phyloP scores from a whole-genome alignment of 2,113 vertebrate genomes.

The Ceuthmochares aereus region DNA sequence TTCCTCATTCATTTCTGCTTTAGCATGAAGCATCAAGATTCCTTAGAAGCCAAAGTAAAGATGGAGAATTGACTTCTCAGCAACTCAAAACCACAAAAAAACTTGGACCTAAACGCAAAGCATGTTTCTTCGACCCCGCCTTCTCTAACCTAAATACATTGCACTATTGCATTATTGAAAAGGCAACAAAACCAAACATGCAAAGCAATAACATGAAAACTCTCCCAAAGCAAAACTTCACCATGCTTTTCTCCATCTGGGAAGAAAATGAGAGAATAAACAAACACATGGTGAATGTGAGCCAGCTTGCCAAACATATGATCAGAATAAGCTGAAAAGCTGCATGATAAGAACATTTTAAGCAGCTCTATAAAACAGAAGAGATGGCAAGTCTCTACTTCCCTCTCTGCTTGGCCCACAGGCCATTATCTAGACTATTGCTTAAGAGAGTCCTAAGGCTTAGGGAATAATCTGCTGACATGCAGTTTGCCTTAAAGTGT shows the following conservation, averaged over 20 bases:
- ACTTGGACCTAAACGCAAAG: background rate
- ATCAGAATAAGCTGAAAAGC: background rate
- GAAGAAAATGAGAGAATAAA: background rate
- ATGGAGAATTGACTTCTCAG: background rate
- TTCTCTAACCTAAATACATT: background rate
- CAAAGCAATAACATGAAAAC: background rate
- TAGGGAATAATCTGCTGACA: background rate
- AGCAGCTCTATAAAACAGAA: background rate
- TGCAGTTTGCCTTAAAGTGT: background rate
- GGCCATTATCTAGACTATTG: background rate
- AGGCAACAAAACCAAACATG: background rate
- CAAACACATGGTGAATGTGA: background rate
- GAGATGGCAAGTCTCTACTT: background rate
- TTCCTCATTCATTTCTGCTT: background rate
- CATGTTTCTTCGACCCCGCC: background rate
- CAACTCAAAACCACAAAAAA: background rate
- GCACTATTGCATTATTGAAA: background rate
- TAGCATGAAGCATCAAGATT: background rate
- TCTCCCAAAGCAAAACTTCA: background rate
- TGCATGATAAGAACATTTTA: background rate
- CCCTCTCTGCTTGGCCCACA: background rate
- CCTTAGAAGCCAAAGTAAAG: background rate
- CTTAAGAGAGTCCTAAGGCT: background rate
- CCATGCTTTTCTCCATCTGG: background rate
- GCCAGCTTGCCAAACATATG: background rate